phyloP scores from a whole-genome alignment of 2,797 vertebrate species.

The Protosalanx chinensis region DNA sequence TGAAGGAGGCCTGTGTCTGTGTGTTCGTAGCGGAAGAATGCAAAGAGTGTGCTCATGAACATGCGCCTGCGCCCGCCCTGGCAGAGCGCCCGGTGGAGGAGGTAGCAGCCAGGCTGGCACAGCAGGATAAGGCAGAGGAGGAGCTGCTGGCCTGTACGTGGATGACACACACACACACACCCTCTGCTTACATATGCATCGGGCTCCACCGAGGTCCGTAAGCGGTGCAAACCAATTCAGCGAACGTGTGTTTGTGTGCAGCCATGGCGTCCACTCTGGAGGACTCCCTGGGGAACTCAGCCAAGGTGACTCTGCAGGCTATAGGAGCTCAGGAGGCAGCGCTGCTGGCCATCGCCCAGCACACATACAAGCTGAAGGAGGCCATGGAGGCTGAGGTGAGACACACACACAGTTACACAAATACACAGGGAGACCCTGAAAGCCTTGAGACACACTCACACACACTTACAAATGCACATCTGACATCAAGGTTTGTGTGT shows the following conservation, averaged over 20 bases:
- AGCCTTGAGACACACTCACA: constrained; percentile 40
- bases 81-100: constrained; percentile 86
- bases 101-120: constrained; percentile 82
- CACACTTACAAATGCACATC: neutral
- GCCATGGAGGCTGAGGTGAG: constrained; percentile 92
- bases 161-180: neutral
- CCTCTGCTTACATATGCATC: neutral
- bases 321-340: constrained; percentile 89
- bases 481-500: too few relatives aligned
- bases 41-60: constrained; percentile 58
- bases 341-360: constrained; percentile 79
- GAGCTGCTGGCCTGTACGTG: constrained; percentile 75
- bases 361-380: constrained; percentile 81
- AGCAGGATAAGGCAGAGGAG: constrained; percentile 84
- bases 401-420: neutral
- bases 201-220: too few relatives aligned
- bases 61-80: constrained; percentile 39
- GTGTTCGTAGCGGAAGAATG: constrained; percentile 55
- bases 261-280: constrained; percentile 73
- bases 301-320: constrained; percentile 81
- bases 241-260: neutral
- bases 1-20: constrained; percentile 9
- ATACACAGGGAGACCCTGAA: neutral
- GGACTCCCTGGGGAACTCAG: constrained; percentile 75
- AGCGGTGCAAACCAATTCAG: too few relatives aligned